A percentile compares a stretch with the other conserved stretches of the same genome.
Conservation (phyloP, 2,113 vertebrate species). For the Eublepharis macularius region DNA sequence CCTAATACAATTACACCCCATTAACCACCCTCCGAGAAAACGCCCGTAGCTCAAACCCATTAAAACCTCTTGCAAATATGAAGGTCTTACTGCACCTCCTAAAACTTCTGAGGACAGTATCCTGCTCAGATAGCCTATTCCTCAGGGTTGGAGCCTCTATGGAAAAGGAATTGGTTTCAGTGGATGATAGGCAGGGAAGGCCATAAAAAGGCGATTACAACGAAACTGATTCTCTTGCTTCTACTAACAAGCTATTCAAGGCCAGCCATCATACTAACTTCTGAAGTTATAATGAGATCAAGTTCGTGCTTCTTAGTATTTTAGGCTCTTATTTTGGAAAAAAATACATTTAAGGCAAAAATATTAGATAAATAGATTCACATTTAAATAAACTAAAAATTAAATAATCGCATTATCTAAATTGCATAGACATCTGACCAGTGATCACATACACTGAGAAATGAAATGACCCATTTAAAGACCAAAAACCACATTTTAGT, state of each 20-base stretch:
- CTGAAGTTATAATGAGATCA: neutral
- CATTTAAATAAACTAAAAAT: neutral
- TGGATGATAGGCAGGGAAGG: too few species aligned
- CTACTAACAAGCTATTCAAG: neutral
- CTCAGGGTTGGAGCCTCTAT: too few species aligned
- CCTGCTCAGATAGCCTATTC: too few species aligned
- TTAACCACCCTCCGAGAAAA: too few species aligned
- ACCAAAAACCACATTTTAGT: neutral
- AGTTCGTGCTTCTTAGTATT: conserved; percentile 19
- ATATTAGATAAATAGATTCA: neutral
- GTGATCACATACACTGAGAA: neutral
- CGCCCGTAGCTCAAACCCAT: too few species aligned
- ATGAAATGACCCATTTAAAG: neutral
- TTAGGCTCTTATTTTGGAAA: conserved; percentile 10
- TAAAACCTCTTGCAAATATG: too few species aligned
- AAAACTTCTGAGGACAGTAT: too few species aligned
- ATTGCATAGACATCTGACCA: conserved; percentile 13
- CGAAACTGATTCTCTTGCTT: neutral
- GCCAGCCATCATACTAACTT: neutral
- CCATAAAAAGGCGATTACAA: neutral
- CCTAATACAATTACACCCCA: too few species aligned
- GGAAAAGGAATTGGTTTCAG: too few species aligned
- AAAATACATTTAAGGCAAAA: conserved; percentile 10
- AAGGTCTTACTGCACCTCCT: too few species aligned
- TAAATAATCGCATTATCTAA: neutral